Evolutionary conservation across 2,797 vertebrate species (phyloP).

Genomic region (Gadopsis marmoratus): DNA sequence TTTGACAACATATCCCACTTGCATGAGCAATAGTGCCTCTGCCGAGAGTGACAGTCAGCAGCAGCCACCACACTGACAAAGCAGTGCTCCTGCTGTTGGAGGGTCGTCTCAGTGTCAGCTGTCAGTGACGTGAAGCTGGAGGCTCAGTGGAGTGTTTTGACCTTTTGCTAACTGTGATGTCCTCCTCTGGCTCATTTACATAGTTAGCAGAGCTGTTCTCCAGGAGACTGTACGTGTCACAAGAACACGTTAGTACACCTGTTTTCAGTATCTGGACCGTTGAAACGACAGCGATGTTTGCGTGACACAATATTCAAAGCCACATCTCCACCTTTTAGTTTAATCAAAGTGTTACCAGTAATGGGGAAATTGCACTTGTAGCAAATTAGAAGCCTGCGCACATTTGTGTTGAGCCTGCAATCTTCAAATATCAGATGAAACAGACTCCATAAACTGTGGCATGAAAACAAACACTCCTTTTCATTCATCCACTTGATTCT

Average conservation of each 20-base stretch:
- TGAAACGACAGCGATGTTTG: constrained; percentile 34
- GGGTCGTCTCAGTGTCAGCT: constrained; percentile 68
- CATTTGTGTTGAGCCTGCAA: constrained; percentile 49
- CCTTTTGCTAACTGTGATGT: constrained; percentile 71
- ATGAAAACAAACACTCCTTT: constrained; percentile 73
- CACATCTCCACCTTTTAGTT: constrained; percentile 30
- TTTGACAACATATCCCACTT: constrained; percentile 34
- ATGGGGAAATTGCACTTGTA: constrained; percentile 56
- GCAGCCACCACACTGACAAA: constrained; percentile 46
- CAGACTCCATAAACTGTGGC: constrained; percentile 53
- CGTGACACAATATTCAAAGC: constrained; percentile 33
- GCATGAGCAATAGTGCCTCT: constrained; percentile 6
- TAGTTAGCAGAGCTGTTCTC: constrained; percentile 54
- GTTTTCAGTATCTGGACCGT: constrained; percentile 26
- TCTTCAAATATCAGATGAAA: constrained; percentile 71
- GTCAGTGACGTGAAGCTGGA: constrained; percentile 60
- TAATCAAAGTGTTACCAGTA: constrained; percentile 51
- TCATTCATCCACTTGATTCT: constrained; percentile 75
- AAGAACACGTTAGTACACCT: constrained; percentile 16
- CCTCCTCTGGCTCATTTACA: constrained; percentile 59
- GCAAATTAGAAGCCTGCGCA: constrained; percentile 56
- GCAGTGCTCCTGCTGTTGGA: constrained; percentile 55
- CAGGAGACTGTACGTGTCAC: constrained; percentile 9
- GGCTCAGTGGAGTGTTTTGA: constrained; percentile 71
- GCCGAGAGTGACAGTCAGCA: constrained; percentile 40